Conservation (phyloP, 2,888 invertebrate species). For the Thumatha senex region DNA sequence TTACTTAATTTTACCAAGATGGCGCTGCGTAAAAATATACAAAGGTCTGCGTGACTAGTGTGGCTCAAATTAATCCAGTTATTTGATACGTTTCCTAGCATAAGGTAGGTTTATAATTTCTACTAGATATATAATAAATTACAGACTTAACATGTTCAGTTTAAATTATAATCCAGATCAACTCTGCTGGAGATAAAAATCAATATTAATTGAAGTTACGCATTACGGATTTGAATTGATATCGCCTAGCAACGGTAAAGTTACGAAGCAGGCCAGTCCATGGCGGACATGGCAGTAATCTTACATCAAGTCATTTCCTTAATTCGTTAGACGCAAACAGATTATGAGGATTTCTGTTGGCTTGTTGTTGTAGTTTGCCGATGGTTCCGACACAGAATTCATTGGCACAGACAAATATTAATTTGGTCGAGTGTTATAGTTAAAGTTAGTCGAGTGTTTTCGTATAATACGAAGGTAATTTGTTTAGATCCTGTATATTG, state of each 20-base stretch:
- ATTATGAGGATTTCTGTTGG: constrained; percentile 13
- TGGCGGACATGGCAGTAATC: constrained; percentile 6
- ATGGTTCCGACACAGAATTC: constrained; percentile 10
- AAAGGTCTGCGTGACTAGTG: too few species aligned
- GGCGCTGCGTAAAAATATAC: too few species aligned
- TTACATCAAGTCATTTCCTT: constrained; percentile 25
- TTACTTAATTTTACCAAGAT: too few species aligned
- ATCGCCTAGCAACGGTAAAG: constrained; percentile 7
- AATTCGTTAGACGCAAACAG: constrained; percentile 15
- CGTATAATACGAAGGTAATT: too few species aligned
- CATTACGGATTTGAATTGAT: constrained; percentile 1
- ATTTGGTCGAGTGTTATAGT: too few species aligned
- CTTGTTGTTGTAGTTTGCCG: constrained; percentile 18
- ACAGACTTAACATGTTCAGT: neutral
- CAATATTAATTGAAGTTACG: constrained; percentile 7
- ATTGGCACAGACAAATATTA: too few species aligned
- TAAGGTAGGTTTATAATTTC: too few species aligned
- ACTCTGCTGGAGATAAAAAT: constrained; percentile 2
- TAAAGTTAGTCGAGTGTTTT: too few species aligned
- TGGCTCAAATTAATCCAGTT: too few species aligned
- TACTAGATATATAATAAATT: neutral
- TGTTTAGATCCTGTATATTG: too few species aligned
- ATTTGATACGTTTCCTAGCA: too few species aligned
- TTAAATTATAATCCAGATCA: constrained; percentile 1
- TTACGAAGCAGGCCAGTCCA: constrained; percentile 5